Base-by-base conservation (phyloP, 2,888 invertebrate genomes). In the Hoplodrina ambigua region DNA sequence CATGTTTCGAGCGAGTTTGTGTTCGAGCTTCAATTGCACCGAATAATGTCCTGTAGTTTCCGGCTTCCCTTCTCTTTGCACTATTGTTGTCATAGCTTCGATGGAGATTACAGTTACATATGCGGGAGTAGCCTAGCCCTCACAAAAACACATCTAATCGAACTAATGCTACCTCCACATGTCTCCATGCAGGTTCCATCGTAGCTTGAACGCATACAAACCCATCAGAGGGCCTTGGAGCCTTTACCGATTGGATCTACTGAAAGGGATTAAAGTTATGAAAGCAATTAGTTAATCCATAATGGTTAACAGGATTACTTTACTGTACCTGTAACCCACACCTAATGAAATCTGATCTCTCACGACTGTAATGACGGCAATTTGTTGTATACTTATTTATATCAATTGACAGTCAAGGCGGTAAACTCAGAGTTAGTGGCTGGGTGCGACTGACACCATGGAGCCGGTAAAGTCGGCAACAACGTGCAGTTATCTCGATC, bases 321-420 rank as follows among this genome's bases (percentile, higher is more conserved):
- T 20, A 44, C 11, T 41, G 6, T 53, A 33, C 4, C 5, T 46
- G 41, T 33, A 64, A 52, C 8, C 41, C 10, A 41, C 46, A 54
- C 46, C 74, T 30, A 49, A 33, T 72, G 74, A 53, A 72, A 74
- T 37, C 33, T 33, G 54, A 74, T 44, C 53, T 46, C 2, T 54
- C 54, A 50, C 41, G 66, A 58, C 37, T 19, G 49, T 33, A 44
- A 53, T 33, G 19, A 54, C 13, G 49, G 37, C 46, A 52, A 66
- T 53, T 52, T 57, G 56, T 25, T 65, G 25, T 44, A 25, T 33
- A 44, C 33, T 33, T 37, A 37, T 46, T 33, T 25, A 37, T 37
- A 33, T 13, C 19, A 44, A 63, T 56, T 72, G 44, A 25, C 33
- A 64, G 65, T 19, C 25, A 46, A 19, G 2, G 55, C 33, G 13